Evolutionary conservation across 2,888 invertebrate species (phyloP).

Genomic region (Nematopogon swammerdamellus): DNA sequence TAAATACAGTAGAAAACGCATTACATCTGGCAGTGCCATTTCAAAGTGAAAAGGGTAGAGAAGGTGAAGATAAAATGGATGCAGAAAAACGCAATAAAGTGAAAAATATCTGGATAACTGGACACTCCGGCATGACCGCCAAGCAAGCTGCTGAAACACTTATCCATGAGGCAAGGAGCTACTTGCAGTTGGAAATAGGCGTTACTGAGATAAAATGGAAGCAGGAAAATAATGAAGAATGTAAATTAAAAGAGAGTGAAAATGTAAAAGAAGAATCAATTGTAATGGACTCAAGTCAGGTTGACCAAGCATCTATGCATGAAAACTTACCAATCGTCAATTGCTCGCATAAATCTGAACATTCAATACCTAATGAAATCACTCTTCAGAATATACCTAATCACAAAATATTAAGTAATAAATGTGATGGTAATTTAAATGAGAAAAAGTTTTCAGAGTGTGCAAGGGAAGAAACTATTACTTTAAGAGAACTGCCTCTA

Average conservation of each 20-base stretch:
- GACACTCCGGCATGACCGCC: slow-evolving; percentile 75
- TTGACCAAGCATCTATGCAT: no score
- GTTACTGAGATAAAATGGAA: slow-evolving; percentile 68
- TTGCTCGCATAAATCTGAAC: background rate
- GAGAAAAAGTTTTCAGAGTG: no score
- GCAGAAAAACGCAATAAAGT: slow-evolving; percentile 64
- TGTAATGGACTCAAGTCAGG: no score
- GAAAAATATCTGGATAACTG: slow-evolving; percentile 74
- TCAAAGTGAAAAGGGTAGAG: slow-evolving; percentile 73
- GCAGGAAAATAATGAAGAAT: slow-evolving; percentile 17
- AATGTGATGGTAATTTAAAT: no score
- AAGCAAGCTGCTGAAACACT: slow-evolving; percentile 77
- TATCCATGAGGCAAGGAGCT: slow-evolving; percentile 72
- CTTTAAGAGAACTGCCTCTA: no score
- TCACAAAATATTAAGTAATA: no score
- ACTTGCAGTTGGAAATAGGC: slow-evolving; percentile 71
- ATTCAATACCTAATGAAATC: no score
- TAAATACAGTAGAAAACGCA: slow-evolving; percentile 68
- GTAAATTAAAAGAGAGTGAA: slow-evolving; percentile 10
- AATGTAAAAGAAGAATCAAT: background rate
- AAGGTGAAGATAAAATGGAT: slow-evolving; percentile 66
- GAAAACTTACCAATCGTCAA: no score
- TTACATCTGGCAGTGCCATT: slow-evolving; percentile 80
- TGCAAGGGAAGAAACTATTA: no score
- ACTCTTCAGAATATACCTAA: background rate